Conservation (phyloP, 2,113 vertebrate genomes). For the Orycteropus afer region DNA sequence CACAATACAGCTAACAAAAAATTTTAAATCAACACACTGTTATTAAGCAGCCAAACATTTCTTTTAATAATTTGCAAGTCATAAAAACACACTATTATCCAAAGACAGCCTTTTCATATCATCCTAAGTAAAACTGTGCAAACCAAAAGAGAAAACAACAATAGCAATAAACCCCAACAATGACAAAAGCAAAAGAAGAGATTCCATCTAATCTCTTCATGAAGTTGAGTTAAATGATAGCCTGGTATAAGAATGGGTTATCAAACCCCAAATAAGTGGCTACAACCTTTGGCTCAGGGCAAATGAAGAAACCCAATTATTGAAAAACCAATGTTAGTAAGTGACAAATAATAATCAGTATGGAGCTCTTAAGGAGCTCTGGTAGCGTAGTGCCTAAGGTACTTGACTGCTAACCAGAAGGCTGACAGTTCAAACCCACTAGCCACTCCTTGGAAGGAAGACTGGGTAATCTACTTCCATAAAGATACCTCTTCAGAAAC, state of each 20-base stretch:
- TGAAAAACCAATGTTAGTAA: slow-evolving; percentile 30
- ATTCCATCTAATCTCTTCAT: slow-evolving; percentile 1
- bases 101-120: slow-evolving; percentile 37
- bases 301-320: slow-evolving; percentile 42
- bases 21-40: slow-evolving; percentile 40
- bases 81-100: slow-evolving; percentile 40
- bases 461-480: no score
- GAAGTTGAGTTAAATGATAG: background rate
- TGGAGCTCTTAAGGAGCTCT: slow-evolving; percentile 31
- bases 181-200: background rate
- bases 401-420: no score
- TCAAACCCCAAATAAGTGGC: background rate
- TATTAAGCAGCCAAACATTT: slow-evolving; percentile 9
- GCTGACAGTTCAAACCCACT: no score
- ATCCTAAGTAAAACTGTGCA: slow-evolving; percentile 17
- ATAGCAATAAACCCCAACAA: no score
- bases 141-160: background rate
- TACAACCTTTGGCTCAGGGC: background rate
- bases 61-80: slow-evolving; percentile 6
- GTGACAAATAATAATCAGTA: slow-evolving; percentile 37
- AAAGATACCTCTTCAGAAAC: no score
- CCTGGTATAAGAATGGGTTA: background rate
- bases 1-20: background rate
- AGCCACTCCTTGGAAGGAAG: no score
- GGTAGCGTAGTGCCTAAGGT: no score